Evolutionary conservation across 2,113 vertebrate genomes (phyloP), one percentile per base, ranked within the genome.

Genomic region (Callocephalon fimbriatum): DNA sequence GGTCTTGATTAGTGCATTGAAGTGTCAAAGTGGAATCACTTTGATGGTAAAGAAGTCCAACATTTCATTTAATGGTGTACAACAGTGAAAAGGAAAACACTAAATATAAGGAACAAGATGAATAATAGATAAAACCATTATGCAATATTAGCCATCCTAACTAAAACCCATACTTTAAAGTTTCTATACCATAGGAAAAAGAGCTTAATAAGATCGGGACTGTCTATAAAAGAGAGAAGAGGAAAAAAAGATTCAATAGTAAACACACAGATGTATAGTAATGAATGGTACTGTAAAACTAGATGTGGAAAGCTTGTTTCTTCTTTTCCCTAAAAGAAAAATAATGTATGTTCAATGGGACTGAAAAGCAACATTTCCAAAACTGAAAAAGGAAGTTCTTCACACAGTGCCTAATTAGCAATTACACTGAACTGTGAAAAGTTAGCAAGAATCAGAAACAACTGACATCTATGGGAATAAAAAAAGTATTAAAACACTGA

Each of bases 71-170:
- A 95, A 40, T 84, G 29, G 19, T 86, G 59, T 35, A 70, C 7
- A 70, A 90, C 31, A 88, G 29, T 70, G 47, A 83, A 90, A 95
- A 93, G 51, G 35, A 86, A 70, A 37, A 71, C 31, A 51, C 29
- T 80, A 93, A 92, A 80, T 77, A 88, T 77, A 88, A 71, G 37
- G 58, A 79, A 83, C 3, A 25, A 20, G 19, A 90, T 80, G 38
- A 96, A 92, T 74, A 88, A 94, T 18, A 78, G 73, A 87, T 83
- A 90, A 93, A 92, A 81, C 13, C 15, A 67, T 86, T 67, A 88
- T 14, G 56, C 35, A 87, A 26, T 61, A 88, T 93, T 93, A 89
- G 62, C 84, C 80, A 87, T 72, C 67, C 22, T 65, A 80, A 50
- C 38, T 32, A 78, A 71, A 93, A 86, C 37, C 12, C 22, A 63